These are phyloP conservation scores for Scolopax mira DNA, from an alignment of 2,113 vertebrate species.

Conservation along the genomic window DNA sequence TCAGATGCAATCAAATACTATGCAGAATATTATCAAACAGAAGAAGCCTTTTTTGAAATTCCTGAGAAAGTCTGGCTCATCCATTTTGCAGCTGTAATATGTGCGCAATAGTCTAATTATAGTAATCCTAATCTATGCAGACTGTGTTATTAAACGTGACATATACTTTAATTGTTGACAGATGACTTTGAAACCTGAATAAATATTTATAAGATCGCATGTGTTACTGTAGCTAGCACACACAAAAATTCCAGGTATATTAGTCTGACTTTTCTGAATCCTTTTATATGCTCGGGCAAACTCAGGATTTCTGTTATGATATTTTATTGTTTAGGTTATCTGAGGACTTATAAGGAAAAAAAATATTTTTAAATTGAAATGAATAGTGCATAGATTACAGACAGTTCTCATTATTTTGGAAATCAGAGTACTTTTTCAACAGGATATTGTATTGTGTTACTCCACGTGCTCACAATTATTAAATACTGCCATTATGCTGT, in stretches of 20 bases:
- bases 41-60: slow-evolving; percentile 23
- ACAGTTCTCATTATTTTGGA: background rate
- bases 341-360: background rate
- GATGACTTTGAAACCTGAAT: slow-evolving; percentile 46
- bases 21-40: slow-evolving; percentile 34
- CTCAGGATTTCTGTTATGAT: background rate
- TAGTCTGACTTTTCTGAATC: background rate
- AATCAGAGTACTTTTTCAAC: background rate
- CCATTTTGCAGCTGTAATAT: slow-evolving; percentile 44
- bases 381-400: background rate
- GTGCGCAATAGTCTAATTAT: slow-evolving; percentile 49
- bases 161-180: slow-evolving; percentile 65
- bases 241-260: slow-evolving; percentile 25
- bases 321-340: background rate
- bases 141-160: slow-evolving; percentile 34
- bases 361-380: background rate
- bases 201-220: slow-evolving; percentile 52
- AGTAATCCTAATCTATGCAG: slow-evolving; percentile 55
- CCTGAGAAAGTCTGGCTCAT: slow-evolving; percentile 22
- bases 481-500: background rate
- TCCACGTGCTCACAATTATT: background rate
- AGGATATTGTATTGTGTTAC: background rate
- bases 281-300: background rate
- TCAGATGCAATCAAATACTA: slow-evolving; percentile 61
- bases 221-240: background rate